phyloP scores from a whole-genome alignment of 1,140 invertebrate species.

The Littorina saxatilis region DNA sequence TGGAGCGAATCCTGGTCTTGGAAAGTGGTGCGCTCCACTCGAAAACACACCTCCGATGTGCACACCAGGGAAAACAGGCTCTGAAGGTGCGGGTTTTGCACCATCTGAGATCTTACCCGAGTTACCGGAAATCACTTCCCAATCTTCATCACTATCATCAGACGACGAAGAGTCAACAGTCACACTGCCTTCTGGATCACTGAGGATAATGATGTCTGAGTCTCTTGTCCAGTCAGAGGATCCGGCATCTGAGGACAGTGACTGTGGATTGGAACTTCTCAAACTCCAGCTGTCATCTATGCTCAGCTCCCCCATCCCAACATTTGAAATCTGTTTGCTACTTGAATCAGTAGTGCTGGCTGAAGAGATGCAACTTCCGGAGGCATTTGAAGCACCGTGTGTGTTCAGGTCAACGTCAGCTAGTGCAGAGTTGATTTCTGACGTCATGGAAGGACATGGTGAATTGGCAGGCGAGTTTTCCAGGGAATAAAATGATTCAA shows the following conservation, averaged over 20 bases:
- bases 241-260: background rate
- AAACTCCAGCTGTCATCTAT: too few relatives aligned
- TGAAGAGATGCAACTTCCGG: background rate
- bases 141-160: conserved; percentile 23
- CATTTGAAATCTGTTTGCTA: background rate
- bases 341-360: background rate
- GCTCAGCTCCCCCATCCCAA: background rate
- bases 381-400: background rate
- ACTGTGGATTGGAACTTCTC: background rate
- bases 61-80: too few relatives aligned
- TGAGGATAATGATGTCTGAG: background rate
- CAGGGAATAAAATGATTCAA: background rate
- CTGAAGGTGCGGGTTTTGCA: too few relatives aligned
- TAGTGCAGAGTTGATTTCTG: conserved; percentile 13
- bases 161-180: background rate
- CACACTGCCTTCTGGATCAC: background rate
- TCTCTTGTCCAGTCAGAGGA: background rate
- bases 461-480: conserved; percentile 14
- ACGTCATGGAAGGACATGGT: background rate
- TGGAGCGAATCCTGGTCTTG: background rate
- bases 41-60: background rate
- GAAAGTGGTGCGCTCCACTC: background rate
- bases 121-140: background rate
- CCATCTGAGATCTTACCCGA: too few relatives aligned
- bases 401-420: conserved; percentile 8